Base-by-base conservation (phyloP, 1,140 invertebrate species). In the Orussus abietinus region DNA sequence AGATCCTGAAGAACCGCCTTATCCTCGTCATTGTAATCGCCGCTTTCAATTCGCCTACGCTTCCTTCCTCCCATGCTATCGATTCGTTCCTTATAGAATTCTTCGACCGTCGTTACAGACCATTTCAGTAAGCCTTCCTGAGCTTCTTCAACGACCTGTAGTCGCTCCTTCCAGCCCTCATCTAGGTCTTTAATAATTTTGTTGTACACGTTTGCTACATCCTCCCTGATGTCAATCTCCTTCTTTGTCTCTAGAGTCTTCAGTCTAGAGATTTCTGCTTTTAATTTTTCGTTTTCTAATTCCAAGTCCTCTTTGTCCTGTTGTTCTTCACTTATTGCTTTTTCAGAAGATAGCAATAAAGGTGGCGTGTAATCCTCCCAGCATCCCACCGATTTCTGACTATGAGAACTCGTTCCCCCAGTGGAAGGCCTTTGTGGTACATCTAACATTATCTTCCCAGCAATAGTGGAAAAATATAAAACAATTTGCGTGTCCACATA, bases 401-500 rank as follows among this genome's bases (percentile, higher is more conserved):
- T n/a, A n/a, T n/a, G n/a, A n/a, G n/a, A n/a, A n/a, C n/a, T n/a
- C n/a, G n/a, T n/a, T n/a, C n/a, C n/a, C n/a, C n/a, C n/a, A n/a
- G n/a, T n/a, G n/a, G n/a, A n/a, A n/a, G n/a, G n/a, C n/a, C n/a
- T n/a, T n/a, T n/a, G n/a, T n/a, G n/a, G n/a, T n/a, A n/a, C 7
- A 9, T 34, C 32, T 18, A 72, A 62, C 0, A 61, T 33, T 3
- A 79, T 74, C 49, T 86, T 77, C 58, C 80, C 81, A 0, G 85
- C 78, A 6, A 83, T 71, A 0, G 80, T 75, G 0, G 80, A 79
- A 54, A 85, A 82, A 32, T 80, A 77, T 0, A 92, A 64, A 2
- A 85, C 81, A 57, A 84, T 81, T 10, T 86, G 66, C 1, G 84
- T 89, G 66, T 93, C 89, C 37, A 87, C 82, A 54, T 82, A 81